phyloP scores from a whole-genome alignment of 1,140 invertebrate genomes.

The Bradynema listronoti region DNA sequence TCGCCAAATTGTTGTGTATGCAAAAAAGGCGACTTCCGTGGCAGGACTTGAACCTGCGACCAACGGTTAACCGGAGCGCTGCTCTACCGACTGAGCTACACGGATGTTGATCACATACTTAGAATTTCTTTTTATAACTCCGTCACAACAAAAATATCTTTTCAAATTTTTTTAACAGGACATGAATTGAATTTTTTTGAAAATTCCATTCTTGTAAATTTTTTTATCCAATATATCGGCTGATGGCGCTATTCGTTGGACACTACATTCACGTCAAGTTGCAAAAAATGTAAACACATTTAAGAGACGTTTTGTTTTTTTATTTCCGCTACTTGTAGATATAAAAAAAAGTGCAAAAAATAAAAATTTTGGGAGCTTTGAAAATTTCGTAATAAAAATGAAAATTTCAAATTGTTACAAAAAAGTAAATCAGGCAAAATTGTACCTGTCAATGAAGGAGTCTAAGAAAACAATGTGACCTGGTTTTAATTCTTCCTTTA shows the following conservation, averaged over 20 bases:
- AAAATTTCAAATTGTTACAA: background rate
- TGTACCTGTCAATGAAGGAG: constrained; percentile 80
- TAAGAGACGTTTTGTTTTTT: background rate
- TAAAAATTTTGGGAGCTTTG: background rate
- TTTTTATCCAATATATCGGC: too few species aligned
- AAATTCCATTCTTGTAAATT: too few species aligned
- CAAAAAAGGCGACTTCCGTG: too few species aligned
- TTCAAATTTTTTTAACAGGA: too few species aligned
- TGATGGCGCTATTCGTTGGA: background rate
- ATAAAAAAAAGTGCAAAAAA: background rate
- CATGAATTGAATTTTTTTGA: too few species aligned
- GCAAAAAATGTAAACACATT: background rate
- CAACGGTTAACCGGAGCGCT: too few species aligned
- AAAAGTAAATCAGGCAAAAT: constrained; percentile 19
- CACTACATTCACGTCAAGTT: background rate
- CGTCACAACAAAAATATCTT: too few species aligned
- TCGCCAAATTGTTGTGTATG: too few species aligned
- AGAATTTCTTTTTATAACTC: too few species aligned
- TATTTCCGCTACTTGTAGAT: background rate
- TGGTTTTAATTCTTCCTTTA: constrained; percentile 76
- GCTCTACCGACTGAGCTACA: too few species aligned
- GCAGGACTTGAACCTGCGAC: too few species aligned
- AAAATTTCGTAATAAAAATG: background rate
- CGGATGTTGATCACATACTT: too few species aligned
- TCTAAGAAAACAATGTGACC: constrained; percentile 83